Evolutionary conservation across 2,113 vertebrate genomes (phyloP).

Genomic region (Rhabdomys dilectus): DNA sequence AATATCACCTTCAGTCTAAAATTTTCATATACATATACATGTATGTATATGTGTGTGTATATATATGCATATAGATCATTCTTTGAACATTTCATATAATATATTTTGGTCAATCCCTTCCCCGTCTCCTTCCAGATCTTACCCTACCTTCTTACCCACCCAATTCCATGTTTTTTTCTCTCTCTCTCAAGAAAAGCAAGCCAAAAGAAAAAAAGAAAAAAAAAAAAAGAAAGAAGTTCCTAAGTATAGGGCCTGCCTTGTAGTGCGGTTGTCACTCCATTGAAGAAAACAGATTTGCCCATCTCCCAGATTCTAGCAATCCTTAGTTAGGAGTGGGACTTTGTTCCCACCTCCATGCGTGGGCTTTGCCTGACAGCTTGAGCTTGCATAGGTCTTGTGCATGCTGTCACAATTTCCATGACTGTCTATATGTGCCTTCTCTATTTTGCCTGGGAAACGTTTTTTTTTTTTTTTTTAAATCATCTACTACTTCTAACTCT

Average conservation of each 20-base stretch:
- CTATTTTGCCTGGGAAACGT: background rate
- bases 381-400: background rate
- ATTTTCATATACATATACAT: background rate
- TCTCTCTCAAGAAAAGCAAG: background rate
- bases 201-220: background rate
- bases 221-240: background rate
- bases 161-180: background rate
- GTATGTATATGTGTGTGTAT: too few species aligned
- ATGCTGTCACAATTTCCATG: background rate
- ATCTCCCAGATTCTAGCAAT: background rate
- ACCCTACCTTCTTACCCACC: background rate
- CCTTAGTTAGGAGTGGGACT: background rate
- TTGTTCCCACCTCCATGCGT: background rate
- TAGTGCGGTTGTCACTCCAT: background rate
- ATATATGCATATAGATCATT: background rate
- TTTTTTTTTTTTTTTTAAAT: too few species aligned
- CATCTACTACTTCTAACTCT: background rate
- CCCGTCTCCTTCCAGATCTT: background rate
- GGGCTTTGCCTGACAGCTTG: background rate
- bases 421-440: background rate
- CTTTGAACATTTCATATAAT: background rate
- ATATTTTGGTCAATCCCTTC: background rate
- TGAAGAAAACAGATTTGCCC: background rate
- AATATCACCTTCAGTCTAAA: constrained; percentile 21
- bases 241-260: background rate